Evolutionary conservation across 2,888 invertebrate species (phyloP), one percentile per base, ranked within the genome.

Genomic region (Agapostemon virescens): DNA sequence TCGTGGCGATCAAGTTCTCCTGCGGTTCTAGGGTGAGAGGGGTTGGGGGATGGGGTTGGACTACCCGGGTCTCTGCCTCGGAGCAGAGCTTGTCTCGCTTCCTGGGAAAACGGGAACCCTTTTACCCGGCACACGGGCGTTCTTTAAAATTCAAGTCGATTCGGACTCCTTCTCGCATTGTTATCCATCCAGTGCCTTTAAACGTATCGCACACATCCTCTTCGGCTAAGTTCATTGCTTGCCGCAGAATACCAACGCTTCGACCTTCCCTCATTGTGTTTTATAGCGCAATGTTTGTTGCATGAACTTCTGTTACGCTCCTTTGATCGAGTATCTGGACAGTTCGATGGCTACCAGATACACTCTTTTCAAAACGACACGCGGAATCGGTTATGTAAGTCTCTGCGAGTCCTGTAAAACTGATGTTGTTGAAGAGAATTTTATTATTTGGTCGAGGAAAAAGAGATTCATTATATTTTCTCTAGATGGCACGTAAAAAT

Each of bases 71-170:
- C 66, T 77, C 71, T 66, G 66, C 78, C 52, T 82, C 73, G 63
- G 75, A 76, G 79, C 73, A 55, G 79, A 76, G 79, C 70, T 74
- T 58, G 70, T 55, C 72, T 42, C 67, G 76, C 67, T 52, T 30
- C 69, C 40, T 78, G 20, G 33, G 33, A 68, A 79, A 80, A 69
- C 73, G 49, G 74, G 55, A 74, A 52, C 68, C 74, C 72, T 80
- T 77, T 77, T 40, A 61, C 67, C 40, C 23, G 40, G 42, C 49
- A 36, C 30, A 49, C 30, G 52, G 26, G 64, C 69, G 77, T 78
- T 75, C 73, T 83, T 83, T 83, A 83, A 83, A 83, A 83, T 83
- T 83, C 82, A 75, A 83, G 74, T 69, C 74, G 75, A 73, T 80
- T 77, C 75, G 55, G 71, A 30, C 36, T 61, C 61, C 23, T 36